These are phyloP conservation scores for Drosophila oshimai DNA, from an alignment of 1,140 invertebrate genomes.

Conservation along the genomic window DNA sequence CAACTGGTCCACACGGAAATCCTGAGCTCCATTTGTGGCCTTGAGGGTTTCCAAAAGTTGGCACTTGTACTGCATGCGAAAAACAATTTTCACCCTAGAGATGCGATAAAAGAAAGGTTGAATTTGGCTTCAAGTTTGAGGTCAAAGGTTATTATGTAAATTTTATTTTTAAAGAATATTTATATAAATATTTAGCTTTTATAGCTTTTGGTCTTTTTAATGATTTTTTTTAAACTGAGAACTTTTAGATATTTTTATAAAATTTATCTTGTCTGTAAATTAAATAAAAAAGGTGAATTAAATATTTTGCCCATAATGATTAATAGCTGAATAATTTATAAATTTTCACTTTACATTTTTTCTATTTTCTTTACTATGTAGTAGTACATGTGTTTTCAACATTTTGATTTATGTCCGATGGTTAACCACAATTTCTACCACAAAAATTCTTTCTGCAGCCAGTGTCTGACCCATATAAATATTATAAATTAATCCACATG, in stretches of 20 bases:
- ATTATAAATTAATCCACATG: conserved; percentile 14
- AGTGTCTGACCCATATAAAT: neutral
- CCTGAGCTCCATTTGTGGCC: conserved; percentile 8
- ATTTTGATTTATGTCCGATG: neutral
- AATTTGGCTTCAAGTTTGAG: too few relatives aligned
- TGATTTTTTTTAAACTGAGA: too few relatives aligned
- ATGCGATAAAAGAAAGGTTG: too few relatives aligned
- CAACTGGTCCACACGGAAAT: neutral
- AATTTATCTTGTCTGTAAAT: too few relatives aligned
- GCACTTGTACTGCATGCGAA: neutral
- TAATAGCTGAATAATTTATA: neutral
- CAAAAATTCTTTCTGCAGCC: neutral
- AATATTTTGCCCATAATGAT: too few relatives aligned
- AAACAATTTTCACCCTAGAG: conserved; percentile 1
- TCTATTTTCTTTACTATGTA: neutral
- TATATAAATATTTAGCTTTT: too few relatives aligned
- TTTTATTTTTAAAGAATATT: too few relatives aligned
- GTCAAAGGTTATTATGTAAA: too few relatives aligned
- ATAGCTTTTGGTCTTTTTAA: too few relatives aligned
- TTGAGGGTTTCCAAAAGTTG: conserved; percentile 6
- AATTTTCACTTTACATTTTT: neutral
- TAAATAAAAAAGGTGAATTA: too few relatives aligned
- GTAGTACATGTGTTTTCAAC: conserved; percentile 5
- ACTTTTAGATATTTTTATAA: too few relatives aligned
- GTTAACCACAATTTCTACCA: neutral